These are phyloP conservation scores for Corythornis vintsioides DNA, from an alignment of 2,113 vertebrate species.

Conservation along the genomic window DNA sequence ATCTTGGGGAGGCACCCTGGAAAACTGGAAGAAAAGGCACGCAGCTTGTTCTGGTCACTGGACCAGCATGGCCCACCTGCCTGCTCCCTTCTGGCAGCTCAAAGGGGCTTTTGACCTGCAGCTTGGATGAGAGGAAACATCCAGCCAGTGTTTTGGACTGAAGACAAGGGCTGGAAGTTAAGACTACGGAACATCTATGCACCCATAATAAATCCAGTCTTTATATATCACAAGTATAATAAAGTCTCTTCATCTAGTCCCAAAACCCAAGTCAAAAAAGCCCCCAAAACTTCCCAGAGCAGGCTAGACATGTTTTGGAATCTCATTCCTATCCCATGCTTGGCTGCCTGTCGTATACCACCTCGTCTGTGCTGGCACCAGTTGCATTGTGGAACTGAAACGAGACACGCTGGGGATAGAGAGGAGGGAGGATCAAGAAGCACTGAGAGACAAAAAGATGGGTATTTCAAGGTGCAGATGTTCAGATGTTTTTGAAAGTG, in stretches of 20 bases:
- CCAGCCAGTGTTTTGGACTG: background rate
- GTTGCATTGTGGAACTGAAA: background rate
- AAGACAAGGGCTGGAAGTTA: background rate
- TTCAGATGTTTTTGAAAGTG: background rate
- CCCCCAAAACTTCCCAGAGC: background rate
- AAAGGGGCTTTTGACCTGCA: background rate
- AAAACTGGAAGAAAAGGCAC: background rate
- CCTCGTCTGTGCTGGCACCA: background rate
- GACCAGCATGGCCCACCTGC: background rate
- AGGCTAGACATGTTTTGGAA: background rate
- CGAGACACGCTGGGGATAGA: background rate
- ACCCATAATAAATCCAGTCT: background rate
- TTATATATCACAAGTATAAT: background rate
- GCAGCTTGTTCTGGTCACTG: accelerated
- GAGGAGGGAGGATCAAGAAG: background rate
- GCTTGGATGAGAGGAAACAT: background rate
- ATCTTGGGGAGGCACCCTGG: background rate
- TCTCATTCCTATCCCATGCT: background rate
- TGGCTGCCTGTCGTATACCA: background rate
- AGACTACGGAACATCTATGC: background rate
- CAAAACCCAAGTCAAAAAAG: background rate
- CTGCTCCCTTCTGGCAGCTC: background rate
- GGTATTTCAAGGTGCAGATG: background rate
- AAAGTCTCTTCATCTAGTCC: background rate
- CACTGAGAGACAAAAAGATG: background rate